Evolutionary conservation across 2,888 invertebrate genomes (phyloP).

Genomic region (Tinea pellionella): DNA sequence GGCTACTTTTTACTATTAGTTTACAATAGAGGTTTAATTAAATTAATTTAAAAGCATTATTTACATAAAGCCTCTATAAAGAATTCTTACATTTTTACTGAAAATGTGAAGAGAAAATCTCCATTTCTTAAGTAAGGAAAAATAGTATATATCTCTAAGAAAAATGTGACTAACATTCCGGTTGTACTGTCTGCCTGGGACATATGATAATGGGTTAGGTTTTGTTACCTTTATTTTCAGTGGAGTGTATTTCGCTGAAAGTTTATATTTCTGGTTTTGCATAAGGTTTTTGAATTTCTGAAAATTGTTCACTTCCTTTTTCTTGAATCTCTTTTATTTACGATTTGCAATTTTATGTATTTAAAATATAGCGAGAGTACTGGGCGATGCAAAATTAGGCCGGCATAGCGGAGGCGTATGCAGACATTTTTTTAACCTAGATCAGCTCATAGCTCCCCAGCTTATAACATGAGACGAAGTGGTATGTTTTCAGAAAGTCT

Average conservation of each 20-base stretch:
- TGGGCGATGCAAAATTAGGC: no score
- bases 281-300: not conserved
- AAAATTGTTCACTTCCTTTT: not conserved
- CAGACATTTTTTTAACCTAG: no score
- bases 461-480: no score
- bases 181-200: conserved; percentile 46
- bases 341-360: not conserved
- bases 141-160: conserved; percentile 41
- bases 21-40: not conserved
- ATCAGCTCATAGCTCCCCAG: no score
- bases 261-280: not conserved
- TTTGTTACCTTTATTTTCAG: conserved; percentile 27
- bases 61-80: not conserved
- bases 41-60: conserved; percentile 10
- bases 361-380: no score
- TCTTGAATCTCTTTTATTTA: not conserved
- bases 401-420: no score
- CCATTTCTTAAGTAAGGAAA: conserved; percentile 1
- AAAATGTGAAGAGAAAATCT: conserved; percentile 10
- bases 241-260: conserved; percentile 6
- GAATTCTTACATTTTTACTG: not conserved
- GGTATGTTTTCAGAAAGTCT: no score
- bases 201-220: conserved; percentile 56
- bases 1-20: no score
- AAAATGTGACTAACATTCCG: conserved; percentile 67